Evolutionary conservation across 2,113 vertebrate genomes (phyloP).

Genomic region (Athene noctua): DNA sequence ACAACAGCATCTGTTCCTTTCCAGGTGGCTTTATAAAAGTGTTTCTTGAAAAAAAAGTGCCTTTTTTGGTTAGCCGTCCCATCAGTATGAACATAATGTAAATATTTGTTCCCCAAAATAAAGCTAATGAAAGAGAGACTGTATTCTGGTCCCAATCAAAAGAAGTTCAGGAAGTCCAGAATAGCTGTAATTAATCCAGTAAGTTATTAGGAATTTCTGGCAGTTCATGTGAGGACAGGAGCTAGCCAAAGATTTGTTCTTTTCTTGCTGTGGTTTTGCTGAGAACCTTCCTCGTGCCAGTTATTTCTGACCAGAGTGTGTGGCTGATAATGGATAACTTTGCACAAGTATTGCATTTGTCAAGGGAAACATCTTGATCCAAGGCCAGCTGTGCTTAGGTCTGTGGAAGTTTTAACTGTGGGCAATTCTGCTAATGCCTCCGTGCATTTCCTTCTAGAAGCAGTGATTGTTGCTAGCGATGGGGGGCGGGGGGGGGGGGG

Average conservation of each 20-base stretch:
- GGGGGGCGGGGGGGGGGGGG: accelerated
- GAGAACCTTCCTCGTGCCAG: neutral
- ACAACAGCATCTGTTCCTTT: neutral
- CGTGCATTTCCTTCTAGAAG: neutral
- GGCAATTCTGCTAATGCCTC: neutral
- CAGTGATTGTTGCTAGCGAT: neutral
- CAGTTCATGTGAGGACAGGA: neutral
- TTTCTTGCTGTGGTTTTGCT: neutral
- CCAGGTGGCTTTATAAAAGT: neutral
- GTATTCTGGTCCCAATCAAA: neutral
- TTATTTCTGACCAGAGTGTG: neutral
- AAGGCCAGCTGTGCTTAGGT: neutral
- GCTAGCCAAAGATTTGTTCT: neutral
- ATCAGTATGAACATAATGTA: neutral
- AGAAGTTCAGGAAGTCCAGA: neutral
- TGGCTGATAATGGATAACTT: neutral
- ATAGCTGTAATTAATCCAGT: neutral
- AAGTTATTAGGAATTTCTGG: constrained; percentile 10
- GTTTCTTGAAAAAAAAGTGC: neutral
- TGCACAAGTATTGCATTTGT: neutral
- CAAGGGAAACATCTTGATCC: neutral
- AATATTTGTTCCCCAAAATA: neutral
- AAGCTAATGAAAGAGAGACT: neutral
- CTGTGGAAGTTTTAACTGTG: neutral
- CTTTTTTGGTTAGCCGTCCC: neutral